phyloP scores from a whole-genome alignment of 1,140 invertebrate species.

The Drosophila ogumai region DNA sequence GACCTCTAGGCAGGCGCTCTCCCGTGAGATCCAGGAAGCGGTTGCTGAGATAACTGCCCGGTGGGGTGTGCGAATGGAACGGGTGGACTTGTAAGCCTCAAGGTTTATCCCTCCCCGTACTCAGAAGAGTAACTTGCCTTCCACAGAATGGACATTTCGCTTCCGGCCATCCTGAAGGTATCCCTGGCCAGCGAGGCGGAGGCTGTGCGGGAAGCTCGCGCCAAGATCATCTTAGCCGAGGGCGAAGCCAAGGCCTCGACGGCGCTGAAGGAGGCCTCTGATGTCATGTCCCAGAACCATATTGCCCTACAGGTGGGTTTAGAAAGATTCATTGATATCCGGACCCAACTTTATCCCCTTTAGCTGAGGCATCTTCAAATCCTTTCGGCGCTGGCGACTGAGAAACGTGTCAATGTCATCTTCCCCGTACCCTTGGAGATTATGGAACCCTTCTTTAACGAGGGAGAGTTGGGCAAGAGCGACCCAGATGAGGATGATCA shows the following conservation, averaged over 20 bases:
- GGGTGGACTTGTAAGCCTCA: conserved; percentile 94
- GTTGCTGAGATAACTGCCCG: conserved; percentile 84
- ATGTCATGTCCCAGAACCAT: conserved; percentile 94
- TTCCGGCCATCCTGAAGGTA: conserved; percentile 92
- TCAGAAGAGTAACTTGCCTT: too few relatives aligned
- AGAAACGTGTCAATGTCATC: conserved; percentile 98
- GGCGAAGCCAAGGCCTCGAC: conserved; percentile 95
- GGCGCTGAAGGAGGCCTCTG: conserved; percentile 95
- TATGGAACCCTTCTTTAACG: conserved; percentile 30
- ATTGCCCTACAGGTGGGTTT: conserved; percentile 92
- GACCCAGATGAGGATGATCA: not conserved
- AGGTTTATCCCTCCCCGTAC: too few relatives aligned
- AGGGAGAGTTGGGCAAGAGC: not conserved
- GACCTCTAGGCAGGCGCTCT: conserved; percentile 54
- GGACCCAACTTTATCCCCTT: not conserved
- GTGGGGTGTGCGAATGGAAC: conserved; percentile 97
- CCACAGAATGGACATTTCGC: conserved; percentile 92
- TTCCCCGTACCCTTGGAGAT: conserved; percentile 96
- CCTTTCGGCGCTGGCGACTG: conserved; percentile 95
- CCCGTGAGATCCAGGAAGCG: conserved; percentile 37
- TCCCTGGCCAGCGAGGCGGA: conserved; percentile 95
- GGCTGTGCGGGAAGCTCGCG: conserved; percentile 88
- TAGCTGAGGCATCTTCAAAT: conserved; percentile 88
- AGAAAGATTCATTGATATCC: not conserved
- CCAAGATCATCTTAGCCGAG: conserved; percentile 93